Conservation (phyloP, 2,113 vertebrate genomes). For the Neomonachus schauinslandi region DNA sequence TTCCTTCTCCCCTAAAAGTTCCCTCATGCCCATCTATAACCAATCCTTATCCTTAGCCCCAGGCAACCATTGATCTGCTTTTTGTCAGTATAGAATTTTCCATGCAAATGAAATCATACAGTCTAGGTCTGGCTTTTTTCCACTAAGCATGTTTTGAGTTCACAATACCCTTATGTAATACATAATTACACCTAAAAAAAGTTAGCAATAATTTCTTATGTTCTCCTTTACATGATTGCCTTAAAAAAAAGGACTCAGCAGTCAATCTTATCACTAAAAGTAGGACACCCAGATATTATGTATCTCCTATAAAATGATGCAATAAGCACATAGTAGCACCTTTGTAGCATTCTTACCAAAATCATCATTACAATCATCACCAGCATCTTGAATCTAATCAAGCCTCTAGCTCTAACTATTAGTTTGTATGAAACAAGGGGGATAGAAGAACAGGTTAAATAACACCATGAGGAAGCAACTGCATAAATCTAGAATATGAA, state of each 20-base stretch:
- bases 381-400: background rate
- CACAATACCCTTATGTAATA: background rate
- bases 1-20: background rate
- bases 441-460: background rate
- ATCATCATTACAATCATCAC: background rate
- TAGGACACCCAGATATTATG: background rate
- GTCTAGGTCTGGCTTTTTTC: background rate
- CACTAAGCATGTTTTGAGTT: background rate
- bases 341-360: background rate
- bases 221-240: background rate
- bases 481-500: background rate
- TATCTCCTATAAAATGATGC: background rate
- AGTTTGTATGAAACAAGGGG: background rate
- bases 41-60: background rate
- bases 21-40: background rate
- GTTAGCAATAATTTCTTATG: constrained; percentile 24
- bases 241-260: background rate
- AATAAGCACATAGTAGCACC: background rate
- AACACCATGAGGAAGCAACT: background rate
- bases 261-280: background rate
- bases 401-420: background rate
- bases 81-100: constrained; percentile 29
- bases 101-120: background rate
- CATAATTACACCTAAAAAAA: background rate
- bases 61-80: background rate